A percentile compares a stretch with the other conserved stretches of the same genome.
These are phyloP conservation scores for Ciconia maguari DNA, from an alignment of 2,113 vertebrate genomes.

Conservation along the genomic window DNA sequence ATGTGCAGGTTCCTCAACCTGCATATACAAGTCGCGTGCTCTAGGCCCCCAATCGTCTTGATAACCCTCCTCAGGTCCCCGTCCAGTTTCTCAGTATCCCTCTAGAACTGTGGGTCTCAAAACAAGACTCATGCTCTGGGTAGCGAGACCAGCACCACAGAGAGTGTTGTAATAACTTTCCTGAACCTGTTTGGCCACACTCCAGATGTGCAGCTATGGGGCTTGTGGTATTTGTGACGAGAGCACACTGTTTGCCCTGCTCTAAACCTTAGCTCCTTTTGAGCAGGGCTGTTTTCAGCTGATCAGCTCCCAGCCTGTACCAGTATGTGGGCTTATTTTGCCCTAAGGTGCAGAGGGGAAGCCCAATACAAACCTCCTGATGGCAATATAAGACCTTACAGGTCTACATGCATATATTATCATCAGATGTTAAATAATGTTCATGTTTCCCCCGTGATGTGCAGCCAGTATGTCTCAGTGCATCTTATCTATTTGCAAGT, in stretches of 20 bases:
- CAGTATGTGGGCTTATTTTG: not conserved
- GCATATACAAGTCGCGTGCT: fast-evolving
- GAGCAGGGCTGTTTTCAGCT: not conserved
- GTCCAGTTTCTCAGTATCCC: not conserved
- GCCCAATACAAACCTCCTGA: not conserved
- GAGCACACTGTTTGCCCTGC: not conserved
- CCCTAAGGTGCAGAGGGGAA: not conserved
- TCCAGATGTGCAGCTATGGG: fast-evolving
- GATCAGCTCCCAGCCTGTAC: not conserved
- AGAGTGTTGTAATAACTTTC: not conserved
- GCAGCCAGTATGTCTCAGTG: not conserved
- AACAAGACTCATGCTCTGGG: not conserved
- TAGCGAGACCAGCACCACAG: fast-evolving
- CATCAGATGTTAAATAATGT: not conserved
- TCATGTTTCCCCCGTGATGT: fast-evolving
- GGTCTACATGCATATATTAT: not conserved
- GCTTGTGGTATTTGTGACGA: not conserved
- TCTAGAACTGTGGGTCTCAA: not conserved
- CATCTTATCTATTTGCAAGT: not conserved
- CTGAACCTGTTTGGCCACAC: not conserved
- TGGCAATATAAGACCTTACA: not conserved
- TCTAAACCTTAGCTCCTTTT: not conserved
- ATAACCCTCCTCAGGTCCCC: not conserved
- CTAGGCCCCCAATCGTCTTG: fast-evolving
- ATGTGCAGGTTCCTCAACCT: fast-evolving